Evolutionary conservation across 2,888 invertebrate species (phyloP).

Genomic region (Macaria liturata): DNA sequence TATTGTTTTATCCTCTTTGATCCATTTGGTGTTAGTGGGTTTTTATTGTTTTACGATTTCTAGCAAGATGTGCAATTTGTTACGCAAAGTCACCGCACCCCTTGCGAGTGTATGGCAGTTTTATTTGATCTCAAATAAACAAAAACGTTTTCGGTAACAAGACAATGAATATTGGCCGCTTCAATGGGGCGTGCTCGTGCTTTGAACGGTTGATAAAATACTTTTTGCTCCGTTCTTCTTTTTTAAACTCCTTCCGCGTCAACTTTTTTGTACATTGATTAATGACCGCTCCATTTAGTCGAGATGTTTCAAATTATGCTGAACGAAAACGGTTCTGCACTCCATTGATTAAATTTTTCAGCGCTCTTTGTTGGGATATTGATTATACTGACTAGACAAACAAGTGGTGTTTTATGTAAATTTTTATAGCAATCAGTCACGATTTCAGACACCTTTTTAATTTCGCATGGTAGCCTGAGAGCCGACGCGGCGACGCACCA

Average conservation of each 20-base stretch:
- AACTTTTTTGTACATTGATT: slow-evolving; percentile 63
- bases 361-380: slow-evolving; percentile 29
- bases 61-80: slow-evolving; percentile 28
- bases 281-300: slow-evolving; percentile 55
- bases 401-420: too few relatives aligned
- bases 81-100: slow-evolving; percentile 13
- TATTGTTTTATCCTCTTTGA: slow-evolving; percentile 58
- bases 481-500: slow-evolving; percentile 5
- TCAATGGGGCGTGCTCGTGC: slow-evolving; percentile 48
- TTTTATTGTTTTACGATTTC: slow-evolving; percentile 27
- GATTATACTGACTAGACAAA: slow-evolving; percentile 5
- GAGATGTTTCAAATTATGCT: slow-evolving; percentile 47
- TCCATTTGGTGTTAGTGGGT: slow-evolving; percentile 35
- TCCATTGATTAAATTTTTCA: slow-evolving; percentile 49
- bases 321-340: slow-evolving; percentile 46
- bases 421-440: slow-evolving; percentile 8
- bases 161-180: slow-evolving; percentile 41
- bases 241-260: slow-evolving; percentile 58
- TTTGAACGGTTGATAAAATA: slow-evolving; percentile 50
- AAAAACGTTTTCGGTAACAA: slow-evolving; percentile 40
- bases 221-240: slow-evolving; percentile 57
- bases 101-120: slow-evolving; percentile 3
- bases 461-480: slow-evolving; percentile 19
- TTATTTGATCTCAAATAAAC: slow-evolving; percentile 34
- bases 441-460: slow-evolving; percentile 31